These are phyloP conservation scores for Diploscapter pachys DNA, from an alignment of 1,140 invertebrate species.

Conservation along the genomic window DNA sequence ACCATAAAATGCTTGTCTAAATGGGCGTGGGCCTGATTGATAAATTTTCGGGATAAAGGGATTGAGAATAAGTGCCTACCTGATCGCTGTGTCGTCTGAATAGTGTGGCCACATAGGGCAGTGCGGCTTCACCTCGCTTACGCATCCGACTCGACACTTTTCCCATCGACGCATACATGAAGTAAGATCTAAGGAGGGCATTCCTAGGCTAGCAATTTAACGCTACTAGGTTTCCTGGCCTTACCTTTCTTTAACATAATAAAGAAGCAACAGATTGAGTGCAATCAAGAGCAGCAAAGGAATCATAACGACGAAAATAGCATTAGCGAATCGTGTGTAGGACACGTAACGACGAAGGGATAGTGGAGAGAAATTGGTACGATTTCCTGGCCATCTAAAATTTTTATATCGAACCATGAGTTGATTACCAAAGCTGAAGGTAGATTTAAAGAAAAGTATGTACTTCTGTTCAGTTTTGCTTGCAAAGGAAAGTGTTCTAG, in stretches of 20 bases:
- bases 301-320: constrained; percentile 20
- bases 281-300: constrained; percentile 18
- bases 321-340: constrained; percentile 19
- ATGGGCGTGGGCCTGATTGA: no score
- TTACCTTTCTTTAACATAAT: constrained; percentile 31
- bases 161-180: constrained; percentile 27
- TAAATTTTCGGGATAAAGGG: no score
- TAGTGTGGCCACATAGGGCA: constrained; percentile 25
- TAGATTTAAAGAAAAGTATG: no score
- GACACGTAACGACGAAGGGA: constrained; percentile 21
- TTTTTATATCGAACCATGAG: neutral
- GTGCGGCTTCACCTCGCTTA: constrained; percentile 20
- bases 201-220: neutral
- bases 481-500: no score
- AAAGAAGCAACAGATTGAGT: constrained; percentile 23
- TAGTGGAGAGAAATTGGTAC: constrained; percentile 19
- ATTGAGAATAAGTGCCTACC: neutral
- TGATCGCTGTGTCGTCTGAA: constrained; percentile 29
- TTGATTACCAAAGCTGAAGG: no score
- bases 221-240: neutral
- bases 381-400: constrained; percentile 26
- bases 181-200: constrained; percentile 14
- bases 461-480: no score
- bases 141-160: constrained; percentile 18
- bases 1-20: no score